Percentiles rank a stretch among this genome's conserved stretches.
These are phyloP conservation scores for Drosophila histrio DNA, from an alignment of 2,888 invertebrate species.

Conservation along the genomic window DNA sequence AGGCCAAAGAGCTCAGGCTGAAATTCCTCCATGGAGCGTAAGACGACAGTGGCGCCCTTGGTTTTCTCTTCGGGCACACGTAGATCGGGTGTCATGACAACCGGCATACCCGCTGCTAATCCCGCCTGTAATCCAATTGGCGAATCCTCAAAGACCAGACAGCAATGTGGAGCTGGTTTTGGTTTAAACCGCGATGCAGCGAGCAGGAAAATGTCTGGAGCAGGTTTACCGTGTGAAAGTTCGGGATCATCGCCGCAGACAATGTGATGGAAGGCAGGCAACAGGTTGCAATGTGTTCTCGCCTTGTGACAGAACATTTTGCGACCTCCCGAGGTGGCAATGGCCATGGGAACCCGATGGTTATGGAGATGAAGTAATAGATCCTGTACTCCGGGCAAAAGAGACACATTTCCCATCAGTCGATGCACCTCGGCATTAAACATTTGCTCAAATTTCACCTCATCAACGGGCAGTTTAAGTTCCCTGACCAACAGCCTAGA, in stretches of 20 bases:
- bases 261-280: constrained; percentile 88
- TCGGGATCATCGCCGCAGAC: constrained; percentile 92
- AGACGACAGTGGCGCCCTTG: constrained; percentile 87
- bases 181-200: constrained; percentile 89
- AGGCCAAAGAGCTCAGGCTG: constrained; percentile 92
- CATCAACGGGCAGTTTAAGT: constrained; percentile 87
- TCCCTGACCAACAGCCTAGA: constrained; percentile 85
- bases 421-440: constrained; percentile 78
- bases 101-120: constrained; percentile 92
- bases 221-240: constrained; percentile 92
- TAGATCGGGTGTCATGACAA: constrained; percentile 90
- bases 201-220: constrained; percentile 93
- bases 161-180: constrained; percentile 87
- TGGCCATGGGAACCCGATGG: constrained; percentile 90
- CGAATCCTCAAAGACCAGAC: constrained; percentile 95
- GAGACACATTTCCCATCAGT: constrained; percentile 86
- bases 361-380: constrained; percentile 90
- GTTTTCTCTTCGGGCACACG: constrained; percentile 84
- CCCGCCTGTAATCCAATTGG: constrained; percentile 93
- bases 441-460: constrained; percentile 86
- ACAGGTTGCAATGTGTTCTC: constrained; percentile 86
- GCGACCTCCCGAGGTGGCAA: constrained; percentile 92
- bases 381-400: constrained; percentile 90
- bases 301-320: constrained; percentile 88
- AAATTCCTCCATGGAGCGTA: constrained; percentile 90